Base-by-base conservation (phyloP, 2,797 vertebrate species). In the Typhlichthys subterraneus region DNA sequence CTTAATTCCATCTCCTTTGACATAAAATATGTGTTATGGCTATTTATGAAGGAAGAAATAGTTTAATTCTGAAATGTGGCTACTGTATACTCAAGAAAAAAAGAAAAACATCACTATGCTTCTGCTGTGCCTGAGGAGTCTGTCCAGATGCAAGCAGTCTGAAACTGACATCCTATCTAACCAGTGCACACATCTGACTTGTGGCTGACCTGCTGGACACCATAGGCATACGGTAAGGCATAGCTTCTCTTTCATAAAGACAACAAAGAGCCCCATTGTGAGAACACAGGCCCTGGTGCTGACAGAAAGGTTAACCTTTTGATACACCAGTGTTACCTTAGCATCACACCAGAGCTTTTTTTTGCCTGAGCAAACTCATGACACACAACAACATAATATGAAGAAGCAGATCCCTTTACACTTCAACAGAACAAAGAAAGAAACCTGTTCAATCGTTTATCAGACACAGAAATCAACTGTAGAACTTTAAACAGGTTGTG, bases 181-280 rank as follows among this genome's bases (percentile, higher is more conserved):
- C 49, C n/a, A 45, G n/a, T 61, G 29, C 14, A 19, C 31, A 51
- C 29, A 52, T 65, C 42, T 73, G 65, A 77, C 75, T 67, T 82
- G 58, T 33, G 4, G 45, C 51, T 53, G 63, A 58, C 73, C 66
- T 56, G 64, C 73, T 77, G 77, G 81, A 73, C 84, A 89, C 88
- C 86, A 87, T 68, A 75, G 83, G 86, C 84, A 71, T 47, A 50
- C 69, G 77, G 82, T 77, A 76, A 89, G 68, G 23, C 23, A 3
- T 29, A 75, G 64, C 59, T 6, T 48, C 77, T 84, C 75, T 88
- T 82, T 87, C 80, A 81, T 58, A 57, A 47, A 66, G 42, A 42
- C 66, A 88, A 91, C 88, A 91, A 90, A 7, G 58, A 68, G 55
- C 53, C 73, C 81, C 72, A 83, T 91, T 92, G 75, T 86, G 67